Base-by-base conservation (phyloP, 1,140 invertebrate species). In the Drosophila parvula region DNA sequence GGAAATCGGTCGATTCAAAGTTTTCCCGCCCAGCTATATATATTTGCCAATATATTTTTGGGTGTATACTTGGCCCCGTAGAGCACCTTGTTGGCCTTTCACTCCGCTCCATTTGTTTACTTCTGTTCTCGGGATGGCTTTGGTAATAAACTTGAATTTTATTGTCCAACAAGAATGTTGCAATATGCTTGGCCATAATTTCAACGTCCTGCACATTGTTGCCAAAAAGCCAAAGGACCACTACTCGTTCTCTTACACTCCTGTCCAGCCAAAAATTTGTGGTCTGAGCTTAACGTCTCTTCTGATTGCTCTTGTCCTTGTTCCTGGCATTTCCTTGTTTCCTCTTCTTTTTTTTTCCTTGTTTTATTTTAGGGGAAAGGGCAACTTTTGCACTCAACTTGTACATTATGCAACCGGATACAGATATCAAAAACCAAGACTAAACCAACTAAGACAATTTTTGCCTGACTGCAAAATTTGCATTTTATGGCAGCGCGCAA, bases 141-240 rank as follows among this genome's bases (percentile, higher is more conserved):
- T 73, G 78, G 78, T 70, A 79, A 76, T 88, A 88, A 88, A 86
- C 84, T 89, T 83, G 70, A 81, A 75, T 89, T 89, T 89, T 89
- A 89, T 89, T 89, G 75, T 84, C 68, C 78, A 64, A 89, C 84
- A 89, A 89, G 84, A 89, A 89, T 89, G 84, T 89, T 89, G 84
- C 84, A 89, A 89, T 89, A 89, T 89, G 84, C 81, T 89, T 81
- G 78, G 80, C 74, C 74, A 84, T 89, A 89, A 81, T 89, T 89
- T 89, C 64, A 73, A 75, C 63, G 74, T 65, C 74, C 50, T 81
- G 64, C 65, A 84, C 81, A 80, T 84, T 83, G 81, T 83, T 84
- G 81, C 81, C 81, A 79, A 55, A 55, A 48, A 67, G 30, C 11
- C 50, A 12, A 40, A 57, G 28, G 63, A 28, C 48, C 38, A 44